phyloP scores from a whole-genome alignment of 2,888 invertebrate species.

The Andrena marginata region DNA sequence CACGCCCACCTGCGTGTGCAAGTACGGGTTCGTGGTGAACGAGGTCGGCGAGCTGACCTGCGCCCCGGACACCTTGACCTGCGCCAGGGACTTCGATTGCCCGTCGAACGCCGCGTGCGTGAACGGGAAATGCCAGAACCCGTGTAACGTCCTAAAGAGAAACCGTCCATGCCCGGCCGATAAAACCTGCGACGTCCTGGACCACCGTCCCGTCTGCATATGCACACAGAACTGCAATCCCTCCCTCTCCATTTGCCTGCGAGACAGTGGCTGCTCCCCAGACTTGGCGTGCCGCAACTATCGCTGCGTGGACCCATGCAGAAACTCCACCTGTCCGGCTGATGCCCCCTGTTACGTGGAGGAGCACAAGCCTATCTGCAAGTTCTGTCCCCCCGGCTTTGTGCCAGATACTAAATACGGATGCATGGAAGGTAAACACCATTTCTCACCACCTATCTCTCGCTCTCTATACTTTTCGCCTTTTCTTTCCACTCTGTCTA shows the following conservation, averaged over 20 bases:
- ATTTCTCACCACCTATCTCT: conserved; percentile 79
- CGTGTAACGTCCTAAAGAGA: conserved; percentile 88
- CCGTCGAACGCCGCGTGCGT: conserved; percentile 94
- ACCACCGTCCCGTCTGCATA: conserved; percentile 94
- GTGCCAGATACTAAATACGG: conserved; percentile 96
- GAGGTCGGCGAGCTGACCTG: conserved; percentile 95
- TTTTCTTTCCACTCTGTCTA: conserved; percentile 32
- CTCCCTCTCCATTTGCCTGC: conserved; percentile 93
- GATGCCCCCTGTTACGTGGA: conserved; percentile 96
- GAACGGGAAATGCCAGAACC: conserved; percentile 94
- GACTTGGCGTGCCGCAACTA: conserved; percentile 95
- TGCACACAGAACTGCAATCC: conserved; percentile 95
- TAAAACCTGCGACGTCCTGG: conserved; percentile 94
- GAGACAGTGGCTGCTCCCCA: conserved; percentile 95
- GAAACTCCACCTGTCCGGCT: conserved; percentile 93
- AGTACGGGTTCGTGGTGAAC: conserved; percentile 94
- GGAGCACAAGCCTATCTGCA: conserved; percentile 97
- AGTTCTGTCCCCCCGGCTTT: conserved; percentile 97
- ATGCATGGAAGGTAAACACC: conserved; percentile 97
- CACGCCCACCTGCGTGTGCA: conserved; percentile 94
- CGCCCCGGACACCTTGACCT: conserved; percentile 93
- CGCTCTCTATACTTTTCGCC: conserved; percentile 33
- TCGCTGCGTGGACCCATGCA: conserved; percentile 96
- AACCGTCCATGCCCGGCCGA: conserved; percentile 89
- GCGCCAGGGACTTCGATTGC: conserved; percentile 93